Percentiles rank a stretch among this genome's conserved stretches.
phyloP scores from a whole-genome alignment of 2,797 vertebrate species.

The Argya squamiceps region DNA sequence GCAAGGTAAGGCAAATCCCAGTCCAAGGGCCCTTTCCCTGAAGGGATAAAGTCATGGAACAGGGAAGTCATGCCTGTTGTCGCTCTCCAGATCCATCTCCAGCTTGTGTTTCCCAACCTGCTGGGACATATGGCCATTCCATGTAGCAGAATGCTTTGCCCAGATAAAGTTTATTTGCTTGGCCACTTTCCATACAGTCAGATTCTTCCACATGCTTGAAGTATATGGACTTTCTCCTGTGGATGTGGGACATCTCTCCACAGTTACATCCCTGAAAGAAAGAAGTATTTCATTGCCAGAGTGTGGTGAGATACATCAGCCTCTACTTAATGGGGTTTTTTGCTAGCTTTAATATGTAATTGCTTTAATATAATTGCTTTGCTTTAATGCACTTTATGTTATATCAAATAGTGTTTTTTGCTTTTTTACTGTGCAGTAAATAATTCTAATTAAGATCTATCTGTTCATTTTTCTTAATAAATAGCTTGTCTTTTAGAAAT shows the following conservation, averaged over 20 bases:
- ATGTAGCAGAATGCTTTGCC: not conserved
- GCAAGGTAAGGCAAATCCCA: not conserved
- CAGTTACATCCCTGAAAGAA: not conserved
- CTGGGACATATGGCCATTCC: too few species aligned
- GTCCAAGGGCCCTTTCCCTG: not conserved
- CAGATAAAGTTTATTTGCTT: not conserved
- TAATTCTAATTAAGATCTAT: not conserved
- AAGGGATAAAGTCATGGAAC: not conserved
- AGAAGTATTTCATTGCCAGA: not conserved
- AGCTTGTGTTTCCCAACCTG: rapidly evolving
- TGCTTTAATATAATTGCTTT: not conserved
- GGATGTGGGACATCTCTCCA: not conserved
- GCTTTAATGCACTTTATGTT: not conserved
- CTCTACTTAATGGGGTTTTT: rapidly evolving
- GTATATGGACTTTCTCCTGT: too few species aligned
- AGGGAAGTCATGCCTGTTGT: not conserved
- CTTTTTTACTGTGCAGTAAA: not conserved
- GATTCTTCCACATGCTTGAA: not conserved
- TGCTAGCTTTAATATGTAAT: not conserved
- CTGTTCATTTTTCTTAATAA: not conserved
- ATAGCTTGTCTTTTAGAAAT: not conserved
- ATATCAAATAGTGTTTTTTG: not conserved
- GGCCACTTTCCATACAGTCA: not conserved
- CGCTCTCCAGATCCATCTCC: rapidly evolving
- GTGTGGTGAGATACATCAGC: not conserved